These are phyloP conservation scores for Chironomus riparius DNA, from an alignment of 2,888 invertebrate genomes.

Conservation along the genomic window DNA sequence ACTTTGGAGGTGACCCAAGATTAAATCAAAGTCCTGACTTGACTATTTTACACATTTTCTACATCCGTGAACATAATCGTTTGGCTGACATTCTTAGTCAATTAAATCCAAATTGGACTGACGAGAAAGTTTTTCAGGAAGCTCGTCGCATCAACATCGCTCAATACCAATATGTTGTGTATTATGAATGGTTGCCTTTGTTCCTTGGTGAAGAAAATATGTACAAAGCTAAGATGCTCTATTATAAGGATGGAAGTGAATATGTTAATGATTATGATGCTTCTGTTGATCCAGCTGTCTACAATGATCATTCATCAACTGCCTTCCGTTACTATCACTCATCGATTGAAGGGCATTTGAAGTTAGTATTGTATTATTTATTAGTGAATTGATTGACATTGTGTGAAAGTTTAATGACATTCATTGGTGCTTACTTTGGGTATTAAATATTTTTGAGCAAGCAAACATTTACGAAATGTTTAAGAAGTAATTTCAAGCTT, in stretches of 20 bases:
- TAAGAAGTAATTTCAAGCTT: no score
- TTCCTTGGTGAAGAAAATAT: conserved; percentile 33
- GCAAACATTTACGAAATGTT: no score
- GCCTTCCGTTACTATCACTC: conserved; percentile 58
- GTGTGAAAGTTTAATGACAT: no score
- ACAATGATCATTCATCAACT: conserved; percentile 54
- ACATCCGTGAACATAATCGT: conserved; percentile 40
- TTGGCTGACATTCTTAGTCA: conserved; percentile 38
- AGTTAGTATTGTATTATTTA: conserved; percentile 38
- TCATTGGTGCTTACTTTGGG: no score
- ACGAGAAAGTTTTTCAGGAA: conserved; percentile 46
- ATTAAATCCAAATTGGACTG: conserved; percentile 47
- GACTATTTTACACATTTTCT: conserved; percentile 43
- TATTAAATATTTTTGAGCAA: no score
- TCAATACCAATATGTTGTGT: conserved; percentile 45
- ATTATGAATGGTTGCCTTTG: conserved; percentile 43
- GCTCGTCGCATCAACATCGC: conserved; percentile 45
- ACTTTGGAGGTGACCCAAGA: conserved; percentile 53
- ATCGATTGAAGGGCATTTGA: conserved; percentile 46
- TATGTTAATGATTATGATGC: conserved; percentile 46
- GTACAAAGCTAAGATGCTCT: conserved; percentile 40
- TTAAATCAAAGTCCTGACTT: conserved; percentile 45
- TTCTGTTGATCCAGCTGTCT: conserved; percentile 47
- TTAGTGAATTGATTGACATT: no score
- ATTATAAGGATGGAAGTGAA: conserved; percentile 35